Percentiles rank a stretch among this genome's conserved stretches.
These are phyloP conservation scores for Microcaecilia unicolor DNA, from an alignment of 2,797 vertebrate genomes.

Conservation along the genomic window DNA sequence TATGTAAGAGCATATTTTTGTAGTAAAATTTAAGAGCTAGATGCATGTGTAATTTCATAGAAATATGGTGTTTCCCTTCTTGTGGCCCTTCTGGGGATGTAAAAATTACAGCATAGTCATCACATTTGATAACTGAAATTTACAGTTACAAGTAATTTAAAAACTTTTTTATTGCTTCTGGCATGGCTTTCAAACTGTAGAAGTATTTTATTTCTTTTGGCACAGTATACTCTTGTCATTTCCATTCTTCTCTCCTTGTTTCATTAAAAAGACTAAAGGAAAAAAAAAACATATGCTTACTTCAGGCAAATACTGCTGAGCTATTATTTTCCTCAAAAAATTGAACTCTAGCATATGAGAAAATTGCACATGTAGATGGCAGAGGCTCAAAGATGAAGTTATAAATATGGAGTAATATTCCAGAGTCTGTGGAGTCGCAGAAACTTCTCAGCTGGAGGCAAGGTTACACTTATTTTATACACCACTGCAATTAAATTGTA, in stretches of 20 bases:
- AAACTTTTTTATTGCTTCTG: too few species aligned
- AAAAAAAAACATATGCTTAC: constrained; percentile 21
- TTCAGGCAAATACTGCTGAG: too few species aligned
- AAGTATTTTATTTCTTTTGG: constrained; percentile 11
- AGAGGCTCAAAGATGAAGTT: too few species aligned
- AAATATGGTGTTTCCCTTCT: constrained; percentile 10
- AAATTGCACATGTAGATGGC: constrained; percentile 9
- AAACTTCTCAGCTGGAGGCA: too few species aligned
- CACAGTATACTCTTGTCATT: constrained; percentile 14
- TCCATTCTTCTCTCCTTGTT: constrained; percentile 12
- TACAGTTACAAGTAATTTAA: constrained; percentile 10
- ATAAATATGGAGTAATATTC: too few species aligned
- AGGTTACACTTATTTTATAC: too few species aligned
- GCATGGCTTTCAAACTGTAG: constrained; percentile 26
- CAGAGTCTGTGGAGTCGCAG: too few species aligned
- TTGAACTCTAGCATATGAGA: constrained; percentile 7
- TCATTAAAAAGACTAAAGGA: constrained; percentile 19
- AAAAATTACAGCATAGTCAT: constrained; percentile 21
- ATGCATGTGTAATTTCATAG: constrained; percentile 25
- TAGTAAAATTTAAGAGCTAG: constrained; percentile 10
- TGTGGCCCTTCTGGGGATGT: constrained; percentile 20
- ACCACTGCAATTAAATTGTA: too few species aligned
- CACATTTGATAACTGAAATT: constrained; percentile 20
- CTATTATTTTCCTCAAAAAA: constrained; percentile 17
- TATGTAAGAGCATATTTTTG: constrained; percentile 8